These are phyloP conservation scores for Hyperopisus bebe DNA, from an alignment of 2,113 vertebrate species.

Conservation along the genomic window DNA sequence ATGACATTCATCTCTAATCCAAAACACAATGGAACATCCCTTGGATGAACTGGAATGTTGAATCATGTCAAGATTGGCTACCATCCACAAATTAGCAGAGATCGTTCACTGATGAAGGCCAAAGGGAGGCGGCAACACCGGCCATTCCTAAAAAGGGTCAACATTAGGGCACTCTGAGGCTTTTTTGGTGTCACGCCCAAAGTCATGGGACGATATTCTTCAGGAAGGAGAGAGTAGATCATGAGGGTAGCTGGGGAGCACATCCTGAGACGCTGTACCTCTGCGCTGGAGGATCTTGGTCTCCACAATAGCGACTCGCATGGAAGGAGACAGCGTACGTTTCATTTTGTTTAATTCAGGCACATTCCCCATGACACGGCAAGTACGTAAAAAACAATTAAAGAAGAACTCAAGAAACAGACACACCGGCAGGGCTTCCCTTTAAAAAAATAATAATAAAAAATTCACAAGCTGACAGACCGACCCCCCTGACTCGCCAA, in stretches of 20 bases:
- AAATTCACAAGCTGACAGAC: neutral
- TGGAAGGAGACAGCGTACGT: neutral
- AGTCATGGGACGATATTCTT: neutral
- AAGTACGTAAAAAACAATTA: neutral
- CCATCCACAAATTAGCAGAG: neutral
- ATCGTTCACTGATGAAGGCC: neutral
- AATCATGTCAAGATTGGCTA: neutral
- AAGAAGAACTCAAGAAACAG: neutral
- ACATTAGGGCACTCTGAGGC: neutral
- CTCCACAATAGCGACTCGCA: neutral
- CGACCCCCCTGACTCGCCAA: neutral
- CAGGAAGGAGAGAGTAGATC: neutral
- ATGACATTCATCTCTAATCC: neutral
- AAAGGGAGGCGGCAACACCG: neutral
- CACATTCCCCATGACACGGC: neutral
- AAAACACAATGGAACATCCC: neutral
- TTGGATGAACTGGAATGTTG: neutral
- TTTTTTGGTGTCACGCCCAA: too few species aligned
- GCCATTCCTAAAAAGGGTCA: neutral
- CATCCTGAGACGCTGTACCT: neutral
- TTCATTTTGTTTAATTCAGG: neutral
- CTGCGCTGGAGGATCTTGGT: neutral
- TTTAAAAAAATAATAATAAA: neutral
- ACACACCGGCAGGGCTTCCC: neutral
- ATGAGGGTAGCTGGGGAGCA: neutral